Evolutionary conservation across 92 coral and sea anemone species (phyloP), one percentile per base, ranked within the genome.

Genomic region (Porites evermanni): DNA sequence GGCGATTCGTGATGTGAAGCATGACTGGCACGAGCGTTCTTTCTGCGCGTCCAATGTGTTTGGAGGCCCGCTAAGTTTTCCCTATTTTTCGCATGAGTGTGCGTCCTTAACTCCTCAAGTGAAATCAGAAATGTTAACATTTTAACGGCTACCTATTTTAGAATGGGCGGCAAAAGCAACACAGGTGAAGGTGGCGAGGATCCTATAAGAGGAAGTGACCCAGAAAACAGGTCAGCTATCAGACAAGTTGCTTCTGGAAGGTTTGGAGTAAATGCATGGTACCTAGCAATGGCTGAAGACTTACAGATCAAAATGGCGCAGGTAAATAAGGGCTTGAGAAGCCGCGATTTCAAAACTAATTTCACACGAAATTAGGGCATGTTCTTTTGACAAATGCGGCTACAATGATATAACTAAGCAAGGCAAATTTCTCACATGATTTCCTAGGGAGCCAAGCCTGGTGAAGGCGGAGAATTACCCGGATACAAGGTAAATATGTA

Each of bases 161-260:
- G 99, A 85, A 93, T 96, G 53, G 99, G 99, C 17, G 99, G 98
- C 0, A 96, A 96, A 77, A 96, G 99, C 53, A 96, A 96, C 91
- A 96, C 99, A 21, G 99, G 99, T 2, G 99, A 96, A 77, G 99
- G 99, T 5, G 99, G 99, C 0, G 99, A 96, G 83, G 98, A 96
- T 53, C 91, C 97, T 64, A 75, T 82, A 75, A 89, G 99, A 86
- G 94, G 96, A 53, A 73, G 67, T 14, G 97, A 92, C 12, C 90
- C 78, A 20, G 89, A 96, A 87, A 86, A 90, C 16, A 91, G 99
- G 5, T 96, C 99, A 60, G 94, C 99, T 58, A 96, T 96, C 80
- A 91, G 96, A 67, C 99, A 96, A 84, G 91, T 96, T 23, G 99
- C 99, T 17, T 96, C 99, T 5, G 99, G 99, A 70, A 87, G 99